Base-by-base conservation (phyloP, 1,140 invertebrate species). In the Drosophila oshimai region DNA sequence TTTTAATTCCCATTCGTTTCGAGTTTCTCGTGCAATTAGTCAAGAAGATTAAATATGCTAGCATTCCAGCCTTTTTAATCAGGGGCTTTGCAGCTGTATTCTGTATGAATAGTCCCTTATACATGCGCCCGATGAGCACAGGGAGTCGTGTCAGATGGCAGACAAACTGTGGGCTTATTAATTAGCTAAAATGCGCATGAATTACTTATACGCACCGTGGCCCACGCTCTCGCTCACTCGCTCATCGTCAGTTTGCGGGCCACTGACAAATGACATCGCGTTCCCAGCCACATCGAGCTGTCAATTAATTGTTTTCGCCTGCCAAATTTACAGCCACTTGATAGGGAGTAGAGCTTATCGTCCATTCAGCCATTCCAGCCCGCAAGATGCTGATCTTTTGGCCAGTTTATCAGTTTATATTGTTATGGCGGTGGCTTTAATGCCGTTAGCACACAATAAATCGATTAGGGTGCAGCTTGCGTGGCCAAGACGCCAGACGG, bases 381-480 rank as follows among this genome's bases (percentile, higher is more conserved):
- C 20, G 33, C 62, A 37, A 37, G 41, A 29, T 45, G 36, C 31
- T 72, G 51, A 55, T 70, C 69, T 67, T 54, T 73, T 36, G 41
- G 39, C 36, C 49, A 51, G 41, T 26, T 26, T 26, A 37, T 65
- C n/a, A n/a, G n/a, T n/a, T 68, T 45, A 73, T 62, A 67, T 71
- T 60, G 42, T 67, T 70, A 49, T 60, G 62, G 44, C 51, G 46
- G 44, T 10, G 17, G 42, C 69, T 70, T 77, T 37, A 71, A 58
- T 47, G 45, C 39, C 51, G 42, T 74, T 50, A 62, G 47, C 77
- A 67, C 50, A 68, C 54, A 74, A 78, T 70, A 84, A 84, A 84
- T 84, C 74, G 79, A 84, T 84, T 75, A 74, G 74, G 41, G 24
- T 28, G 22, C 64, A 54, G 60, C 50, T 55, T 41, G 68, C 75